Evolutionary conservation across 2,113 vertebrate genomes (phyloP).

Genomic region (Prunella fulvescens): DNA sequence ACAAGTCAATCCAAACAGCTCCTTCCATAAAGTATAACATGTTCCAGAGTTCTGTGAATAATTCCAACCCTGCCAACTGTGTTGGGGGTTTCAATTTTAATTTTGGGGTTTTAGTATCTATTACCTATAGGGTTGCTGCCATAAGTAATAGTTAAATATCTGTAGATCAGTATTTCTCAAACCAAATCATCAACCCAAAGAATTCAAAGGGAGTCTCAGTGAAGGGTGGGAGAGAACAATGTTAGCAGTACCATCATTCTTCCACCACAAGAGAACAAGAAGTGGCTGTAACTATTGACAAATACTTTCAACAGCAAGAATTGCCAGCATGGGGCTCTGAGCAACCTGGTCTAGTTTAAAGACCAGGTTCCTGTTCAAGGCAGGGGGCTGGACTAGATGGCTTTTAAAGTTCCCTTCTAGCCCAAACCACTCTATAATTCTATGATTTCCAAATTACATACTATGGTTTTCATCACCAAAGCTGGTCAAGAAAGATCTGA

Average conservation of each 20-base stretch:
- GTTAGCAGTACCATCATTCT: background rate
- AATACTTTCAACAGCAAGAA: background rate
- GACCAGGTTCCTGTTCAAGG: background rate
- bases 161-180: background rate
- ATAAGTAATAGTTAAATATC: background rate
- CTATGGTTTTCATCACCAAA: background rate
- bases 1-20: background rate
- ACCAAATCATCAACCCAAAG: background rate
- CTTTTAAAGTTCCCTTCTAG: background rate
- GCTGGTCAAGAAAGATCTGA: background rate
- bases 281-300: background rate
- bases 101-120: background rate
- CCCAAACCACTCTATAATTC: background rate
- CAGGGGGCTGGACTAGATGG: background rate
- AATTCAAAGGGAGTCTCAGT: background rate
- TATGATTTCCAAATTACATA: background rate
- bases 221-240: background rate
- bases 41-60: background rate
- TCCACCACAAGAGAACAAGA: background rate
- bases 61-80: background rate
- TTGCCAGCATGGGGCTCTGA: background rate
- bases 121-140: background rate
- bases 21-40: background rate
- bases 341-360: background rate
- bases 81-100: background rate